A percentile compares a stretch with the other conserved stretches of the same genome.
These are phyloP conservation scores for Oreortyx pictus DNA, from an alignment of 2,797 vertebrate genomes.

Conservation along the genomic window DNA sequence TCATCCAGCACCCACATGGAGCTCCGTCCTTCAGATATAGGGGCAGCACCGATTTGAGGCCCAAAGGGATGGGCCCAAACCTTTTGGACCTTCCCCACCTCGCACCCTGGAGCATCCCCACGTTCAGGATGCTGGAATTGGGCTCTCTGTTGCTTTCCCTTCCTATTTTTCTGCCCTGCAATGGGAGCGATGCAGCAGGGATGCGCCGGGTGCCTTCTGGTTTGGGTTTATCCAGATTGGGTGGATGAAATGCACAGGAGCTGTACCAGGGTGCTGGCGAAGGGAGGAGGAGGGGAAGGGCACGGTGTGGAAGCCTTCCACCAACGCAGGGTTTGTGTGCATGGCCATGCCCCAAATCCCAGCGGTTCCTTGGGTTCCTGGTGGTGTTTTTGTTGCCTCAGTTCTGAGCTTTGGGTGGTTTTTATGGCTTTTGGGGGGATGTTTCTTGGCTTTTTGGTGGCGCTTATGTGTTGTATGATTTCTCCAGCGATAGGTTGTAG, in stretches of 20 bases:
- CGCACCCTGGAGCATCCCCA: background rate
- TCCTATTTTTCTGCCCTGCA: conserved; percentile 54
- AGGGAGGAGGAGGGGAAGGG: background rate
- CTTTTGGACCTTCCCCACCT: background rate
- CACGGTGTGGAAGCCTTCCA: fast-evolving
- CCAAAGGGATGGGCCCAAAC: background rate
- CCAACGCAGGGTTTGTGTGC: fast-evolving
- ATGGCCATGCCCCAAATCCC: fast-evolving
- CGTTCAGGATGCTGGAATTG: background rate
- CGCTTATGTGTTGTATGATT: too few relatives aligned
- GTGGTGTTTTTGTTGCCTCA: background rate
- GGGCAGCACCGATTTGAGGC: background rate
- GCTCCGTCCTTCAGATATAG: background rate
- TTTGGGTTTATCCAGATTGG: background rate
- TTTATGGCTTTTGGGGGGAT: background rate
- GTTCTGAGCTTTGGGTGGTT: background rate
- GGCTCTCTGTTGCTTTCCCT: conserved; percentile 66
- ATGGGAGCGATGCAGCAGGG: background rate
- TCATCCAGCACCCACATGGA: background rate
- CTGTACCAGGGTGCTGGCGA: background rate
- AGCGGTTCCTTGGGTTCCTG: background rate
- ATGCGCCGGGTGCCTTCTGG: background rate
- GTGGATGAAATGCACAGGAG: background rate
- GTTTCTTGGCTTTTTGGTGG: background rate
- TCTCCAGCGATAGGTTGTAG: too few relatives aligned